phyloP scores from a whole-genome alignment of 2,888 invertebrate genomes.

The Brachypalpus laphriformis region DNA sequence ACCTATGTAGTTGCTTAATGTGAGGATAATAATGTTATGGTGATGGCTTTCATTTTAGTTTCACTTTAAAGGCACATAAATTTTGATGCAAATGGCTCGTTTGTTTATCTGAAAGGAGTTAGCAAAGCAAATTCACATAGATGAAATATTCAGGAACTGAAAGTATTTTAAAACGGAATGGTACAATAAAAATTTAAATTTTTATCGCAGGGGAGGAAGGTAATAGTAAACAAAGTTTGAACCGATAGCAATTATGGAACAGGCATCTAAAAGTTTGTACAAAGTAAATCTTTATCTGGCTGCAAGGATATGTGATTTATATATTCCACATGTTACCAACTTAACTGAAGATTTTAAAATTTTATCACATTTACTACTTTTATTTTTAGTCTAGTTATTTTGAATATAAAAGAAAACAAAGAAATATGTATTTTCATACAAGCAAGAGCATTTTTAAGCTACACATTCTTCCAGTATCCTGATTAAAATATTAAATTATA shows the following conservation, averaged over 20 bases:
- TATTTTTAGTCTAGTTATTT: no score
- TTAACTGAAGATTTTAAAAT: no score
- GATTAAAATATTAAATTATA: no score
- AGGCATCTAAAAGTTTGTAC: no score
- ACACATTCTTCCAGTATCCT: no score
- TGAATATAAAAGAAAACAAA: no score
- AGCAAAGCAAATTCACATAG: neutral
- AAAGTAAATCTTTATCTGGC: no score
- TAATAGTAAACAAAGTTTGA: neutral
- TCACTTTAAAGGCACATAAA: neutral
- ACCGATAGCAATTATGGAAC: neutral
- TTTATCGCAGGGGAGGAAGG: neutral
- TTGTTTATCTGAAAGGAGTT: neutral
- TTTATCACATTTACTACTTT: no score
- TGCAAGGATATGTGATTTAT: no score
- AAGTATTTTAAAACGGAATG: neutral
- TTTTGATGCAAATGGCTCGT: neutral
- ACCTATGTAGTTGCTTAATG: constrained; percentile 30
- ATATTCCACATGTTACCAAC: no score
- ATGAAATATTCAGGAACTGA: neutral
- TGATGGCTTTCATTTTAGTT: constrained; percentile 4
- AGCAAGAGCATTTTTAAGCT: no score
- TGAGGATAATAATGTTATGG: constrained; percentile 15
- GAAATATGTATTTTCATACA: no score
- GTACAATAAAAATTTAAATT: constrained; percentile 3